Evolutionary conservation across 2,113 vertebrate species (phyloP).

Genomic region (Peromyscus leucopus): DNA sequence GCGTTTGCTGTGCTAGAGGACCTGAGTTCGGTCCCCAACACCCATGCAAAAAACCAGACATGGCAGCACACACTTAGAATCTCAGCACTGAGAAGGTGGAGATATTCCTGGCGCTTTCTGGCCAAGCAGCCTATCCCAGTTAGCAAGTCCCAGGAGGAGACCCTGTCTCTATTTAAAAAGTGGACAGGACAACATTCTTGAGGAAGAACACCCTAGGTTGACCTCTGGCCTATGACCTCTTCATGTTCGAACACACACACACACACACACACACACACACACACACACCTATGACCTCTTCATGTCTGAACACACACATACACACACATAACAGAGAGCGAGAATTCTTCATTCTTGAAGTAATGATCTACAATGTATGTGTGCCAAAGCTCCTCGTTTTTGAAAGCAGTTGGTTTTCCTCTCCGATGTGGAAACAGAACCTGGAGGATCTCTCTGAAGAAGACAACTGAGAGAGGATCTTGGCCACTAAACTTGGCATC

Average conservation of each 20-base stretch:
- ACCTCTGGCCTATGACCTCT: neutral
- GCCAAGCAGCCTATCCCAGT: neutral
- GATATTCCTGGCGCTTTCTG: neutral
- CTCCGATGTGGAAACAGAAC: neutral
- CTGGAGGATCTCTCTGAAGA: neutral
- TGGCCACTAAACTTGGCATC: neutral
- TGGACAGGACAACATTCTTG: neutral
- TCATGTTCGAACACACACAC: neutral
- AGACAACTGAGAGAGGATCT: neutral
- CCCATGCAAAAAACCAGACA: neutral
- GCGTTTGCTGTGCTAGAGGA: neutral
- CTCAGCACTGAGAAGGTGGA: neutral
- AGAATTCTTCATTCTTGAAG: constrained; percentile 30
- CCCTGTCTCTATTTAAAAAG: neutral
- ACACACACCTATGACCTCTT: no score
- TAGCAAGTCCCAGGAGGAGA: neutral
- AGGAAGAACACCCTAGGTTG: neutral
- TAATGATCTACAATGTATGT: constrained; percentile 12
- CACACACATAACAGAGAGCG: neutral
- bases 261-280: no score
- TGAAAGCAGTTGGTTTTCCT: neutral
- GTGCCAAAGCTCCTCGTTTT: neutral
- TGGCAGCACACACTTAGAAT: neutral
- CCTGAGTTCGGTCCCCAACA: neutral
- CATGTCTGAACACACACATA: no score